Evolutionary conservation across 23 tunicate genomes (phyloP).

Genomic region (Trididemnum miniatum): DNA sequence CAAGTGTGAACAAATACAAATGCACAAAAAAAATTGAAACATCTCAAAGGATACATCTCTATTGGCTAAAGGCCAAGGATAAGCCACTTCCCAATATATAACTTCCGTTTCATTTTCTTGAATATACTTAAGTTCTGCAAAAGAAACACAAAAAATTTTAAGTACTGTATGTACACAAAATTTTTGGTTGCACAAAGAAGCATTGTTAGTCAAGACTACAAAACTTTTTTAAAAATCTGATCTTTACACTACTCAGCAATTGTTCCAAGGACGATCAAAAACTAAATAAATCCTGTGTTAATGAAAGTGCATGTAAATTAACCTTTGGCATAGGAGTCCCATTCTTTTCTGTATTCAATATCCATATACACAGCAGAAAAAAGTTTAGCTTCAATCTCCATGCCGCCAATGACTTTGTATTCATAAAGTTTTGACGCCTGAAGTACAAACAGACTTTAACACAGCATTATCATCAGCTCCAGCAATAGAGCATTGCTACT

Average conservation of each 20-base stretch:
- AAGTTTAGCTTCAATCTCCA: constrained; percentile 34
- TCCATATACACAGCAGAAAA: constrained; percentile 70
- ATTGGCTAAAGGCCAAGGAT: constrained; percentile 74
- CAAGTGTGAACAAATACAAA: too few species aligned
- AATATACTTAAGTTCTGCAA: constrained; percentile 44
- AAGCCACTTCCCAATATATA: constrained; percentile 71
- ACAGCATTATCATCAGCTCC: too few species aligned
- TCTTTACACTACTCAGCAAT: too few species aligned
- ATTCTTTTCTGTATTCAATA: constrained; percentile 50
- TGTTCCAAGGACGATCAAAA: too few species aligned
- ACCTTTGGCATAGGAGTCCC: constrained; percentile 74
- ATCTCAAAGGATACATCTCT: constrained; percentile 78
- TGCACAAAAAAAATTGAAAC: too few species aligned
- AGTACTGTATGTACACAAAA: background rate
- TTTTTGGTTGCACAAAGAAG: too few species aligned
- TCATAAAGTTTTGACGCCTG: constrained; percentile 57
- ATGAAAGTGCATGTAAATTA: too few species aligned
- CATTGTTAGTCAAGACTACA: too few species aligned
- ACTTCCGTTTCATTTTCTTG: constrained; percentile 20
- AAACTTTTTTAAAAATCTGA: too few species aligned
- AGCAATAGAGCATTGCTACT: too few species aligned
- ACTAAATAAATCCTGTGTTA: too few species aligned
- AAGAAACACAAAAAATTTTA: background rate
- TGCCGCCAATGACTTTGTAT: constrained; percentile 59
- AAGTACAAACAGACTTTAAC: background rate